Conservation (phyloP, 2,797 vertebrate species). For the Enteromius afrohamiltoni region DNA sequence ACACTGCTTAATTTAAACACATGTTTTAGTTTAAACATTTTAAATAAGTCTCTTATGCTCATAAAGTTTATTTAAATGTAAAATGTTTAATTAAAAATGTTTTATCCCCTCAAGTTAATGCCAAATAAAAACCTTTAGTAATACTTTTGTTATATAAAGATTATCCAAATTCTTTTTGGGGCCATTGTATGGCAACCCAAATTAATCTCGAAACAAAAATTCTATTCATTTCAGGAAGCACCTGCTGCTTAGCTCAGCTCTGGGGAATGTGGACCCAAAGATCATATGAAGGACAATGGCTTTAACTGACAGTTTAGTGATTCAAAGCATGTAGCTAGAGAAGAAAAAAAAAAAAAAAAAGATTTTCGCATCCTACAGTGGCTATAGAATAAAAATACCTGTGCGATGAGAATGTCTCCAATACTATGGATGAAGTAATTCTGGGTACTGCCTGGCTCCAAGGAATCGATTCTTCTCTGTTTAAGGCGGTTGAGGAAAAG, state of each 20-base stretch:
- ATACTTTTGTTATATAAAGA: background rate
- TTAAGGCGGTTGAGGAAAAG: slow-evolving; percentile 85
- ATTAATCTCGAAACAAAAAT: slow-evolving; percentile 9
- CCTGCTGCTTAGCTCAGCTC: slow-evolving; percentile 27
- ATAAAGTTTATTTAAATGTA: too few species aligned
- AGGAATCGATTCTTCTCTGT: slow-evolving; percentile 74
- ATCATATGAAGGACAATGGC: slow-evolving; percentile 8
- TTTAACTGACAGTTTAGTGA: slow-evolving; percentile 6
- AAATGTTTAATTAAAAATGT: too few species aligned
- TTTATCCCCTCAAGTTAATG: background rate
- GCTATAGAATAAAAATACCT: slow-evolving; percentile 74
- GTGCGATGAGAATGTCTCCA: slow-evolving; percentile 84
- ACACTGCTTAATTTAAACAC: background rate
- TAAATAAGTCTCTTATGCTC: background rate
- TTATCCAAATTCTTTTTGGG: background rate
- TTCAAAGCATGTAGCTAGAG: background rate
- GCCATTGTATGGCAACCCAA: background rate
- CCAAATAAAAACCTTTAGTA: background rate
- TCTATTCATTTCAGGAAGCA: slow-evolving; percentile 6
- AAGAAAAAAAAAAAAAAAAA: background rate
- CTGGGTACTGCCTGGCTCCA: slow-evolving; percentile 79
- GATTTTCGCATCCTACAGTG: background rate
- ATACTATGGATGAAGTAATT: slow-evolving; percentile 86
- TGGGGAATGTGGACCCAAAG: slow-evolving; percentile 23
- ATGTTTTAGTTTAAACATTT: background rate